Base-by-base conservation (phyloP, 2,888 invertebrate genomes). In the Netelia inedita region DNA sequence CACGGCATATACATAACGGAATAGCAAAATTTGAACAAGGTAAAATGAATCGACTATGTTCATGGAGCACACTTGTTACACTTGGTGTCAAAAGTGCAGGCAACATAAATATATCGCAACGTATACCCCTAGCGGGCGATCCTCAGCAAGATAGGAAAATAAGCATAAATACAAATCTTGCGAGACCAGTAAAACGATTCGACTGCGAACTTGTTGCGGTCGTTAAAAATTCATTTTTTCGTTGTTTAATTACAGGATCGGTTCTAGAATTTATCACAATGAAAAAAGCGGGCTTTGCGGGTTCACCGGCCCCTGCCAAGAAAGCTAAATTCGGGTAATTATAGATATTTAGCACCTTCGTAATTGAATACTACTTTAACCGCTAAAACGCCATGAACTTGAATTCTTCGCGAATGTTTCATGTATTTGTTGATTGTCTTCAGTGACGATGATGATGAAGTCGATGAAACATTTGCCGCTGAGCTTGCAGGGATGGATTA, bases 401-500 rank as follows among this genome's bases (percentile, higher is more conserved):
- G 21, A 72, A 21, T 53, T 55, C 10, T 53, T 76, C 55, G 53
- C 35, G 71, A 55, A 53, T 14, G 28, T 63, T 78, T 72, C 2
- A 69, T 41, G 66, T 46, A 46, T 35, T 19, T 46, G 72, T 61
- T 50, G 63, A 79, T 81, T 82, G 46, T 46, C 84, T 80, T 66
- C 21, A 88, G 88, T 23, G 88, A 92, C 59, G 94, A 94, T 16
- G 95, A 96, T 53, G 96, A 96, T 63, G 96, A 96, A 43, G 95
- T 95, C 79, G 95, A 95, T 50, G 94, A 94, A 84, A 95, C 94
- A 86, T 97, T 97, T 93, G 97, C 97, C 93, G 95, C 96, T 6
- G 96, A 96, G 89, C 94, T 97, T 87, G 96, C 96, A 68, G 94
- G 94, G 86, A 95, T 97, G 95, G 96, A 96, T 85, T 94, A 94